Base-by-base conservation (phyloP, 2,797 vertebrate species). In the Scarus forsteni region DNA sequence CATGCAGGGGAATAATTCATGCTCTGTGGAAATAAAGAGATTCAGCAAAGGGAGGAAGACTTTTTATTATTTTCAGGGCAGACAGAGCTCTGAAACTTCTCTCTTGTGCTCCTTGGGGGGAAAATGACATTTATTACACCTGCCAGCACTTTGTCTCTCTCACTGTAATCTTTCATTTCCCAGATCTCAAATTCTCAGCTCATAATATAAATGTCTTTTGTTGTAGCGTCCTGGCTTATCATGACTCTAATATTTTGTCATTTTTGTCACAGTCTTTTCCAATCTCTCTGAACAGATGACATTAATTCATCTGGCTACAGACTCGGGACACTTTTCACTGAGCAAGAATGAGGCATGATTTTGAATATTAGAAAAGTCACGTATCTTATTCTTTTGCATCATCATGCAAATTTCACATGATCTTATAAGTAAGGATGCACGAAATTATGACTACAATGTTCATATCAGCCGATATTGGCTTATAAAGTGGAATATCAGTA, bases 1-100 rank as follows among this genome's bases (percentile, higher is more conserved):
- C 75, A 80, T 80, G 80, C n/a, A 6, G 10, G 45, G 52, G 74
- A 84, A 76, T 77, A 63, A 82, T 77, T 71, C 40, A 44, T 52
- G 52, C 46, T 75, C 66, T 19, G 53, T 16, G 50, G 61, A 74
- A 75, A 83, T 38, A n/a, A 51, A 51, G 14, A 69, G 34, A 55
- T 70, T 48, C 12, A 27, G 66, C 36, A 42, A 14, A 14, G 18
- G 11, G 8, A 63, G 18, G 11, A 57, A 49, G 54, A 27, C 4
- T 73, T 77, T 68, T 43, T 62, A 43, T 57, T 55, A 66, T 66
- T 79, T 74, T 67, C 56, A 52, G 50, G 34, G 2, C 53, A 55
- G 35, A 46, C 12, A 3, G 3, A 11, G 49, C 48, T 64, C 18
- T 44, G 2, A 56, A 44, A 71, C 27, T 8, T 74, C 16, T 36